phyloP scores from a whole-genome alignment of 2,797 vertebrate species.

The Dryobates pubescens region DNA sequence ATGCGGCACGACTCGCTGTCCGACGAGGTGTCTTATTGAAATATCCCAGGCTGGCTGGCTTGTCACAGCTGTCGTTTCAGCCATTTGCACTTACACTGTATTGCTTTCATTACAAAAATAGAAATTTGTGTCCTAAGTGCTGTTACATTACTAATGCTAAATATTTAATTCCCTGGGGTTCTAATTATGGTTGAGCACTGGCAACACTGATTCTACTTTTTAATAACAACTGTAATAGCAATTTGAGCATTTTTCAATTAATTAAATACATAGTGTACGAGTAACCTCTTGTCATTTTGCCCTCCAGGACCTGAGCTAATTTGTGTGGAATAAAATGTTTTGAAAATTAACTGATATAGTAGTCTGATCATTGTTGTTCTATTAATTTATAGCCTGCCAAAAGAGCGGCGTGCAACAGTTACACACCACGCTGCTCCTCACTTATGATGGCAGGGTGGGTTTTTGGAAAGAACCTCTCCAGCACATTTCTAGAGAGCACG shows the following conservation, averaged over 20 bases:
- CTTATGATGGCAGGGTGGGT: constrained; percentile 7
- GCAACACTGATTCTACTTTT: constrained; percentile 97
- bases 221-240: constrained; percentile 99
- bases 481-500: neutral
- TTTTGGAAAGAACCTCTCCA: constrained; percentile 16
- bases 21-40: constrained; percentile 94
- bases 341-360: constrained; percentile 84
- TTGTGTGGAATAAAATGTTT: constrained; percentile 95
- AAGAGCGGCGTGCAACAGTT: constrained; percentile 70
- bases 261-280: constrained; percentile 99
- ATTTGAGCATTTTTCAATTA: constrained; percentile 99
- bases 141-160: constrained; percentile 99
- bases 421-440: constrained; percentile 22
- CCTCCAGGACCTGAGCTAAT: constrained; percentile 99
- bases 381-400: constrained; percentile 77
- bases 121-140: constrained; percentile 99
- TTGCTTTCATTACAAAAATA: constrained; percentile 99
- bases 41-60: constrained; percentile 88
- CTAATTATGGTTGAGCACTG: constrained; percentile 99
- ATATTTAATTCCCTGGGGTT: constrained; percentile 99
- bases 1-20: constrained; percentile 91
- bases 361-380: constrained; percentile 75
- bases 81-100: constrained; percentile 91
- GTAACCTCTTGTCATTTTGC: constrained; percentile 99
- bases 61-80: constrained; percentile 98